Evolutionary conservation across 2,797 vertebrate genomes (phyloP).

Genomic region (Clarias fuscus): DNA sequence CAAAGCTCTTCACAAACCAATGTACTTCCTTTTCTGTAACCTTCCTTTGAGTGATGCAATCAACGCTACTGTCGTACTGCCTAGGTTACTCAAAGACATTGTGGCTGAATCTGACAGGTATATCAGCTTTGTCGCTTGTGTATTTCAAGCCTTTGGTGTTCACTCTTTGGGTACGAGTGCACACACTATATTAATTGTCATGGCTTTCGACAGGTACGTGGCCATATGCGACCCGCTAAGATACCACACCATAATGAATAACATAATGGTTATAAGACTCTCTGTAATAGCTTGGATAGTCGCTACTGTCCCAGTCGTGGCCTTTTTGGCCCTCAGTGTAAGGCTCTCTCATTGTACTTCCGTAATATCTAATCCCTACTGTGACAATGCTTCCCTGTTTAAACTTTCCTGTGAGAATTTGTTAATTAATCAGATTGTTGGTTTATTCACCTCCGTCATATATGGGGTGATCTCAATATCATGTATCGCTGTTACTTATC

Average conservation of each 20-base stretch:
- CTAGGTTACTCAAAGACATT: conserved; percentile 72
- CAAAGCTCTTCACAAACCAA: conserved; percentile 77
- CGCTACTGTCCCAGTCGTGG: conserved; percentile 62
- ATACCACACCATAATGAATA: conserved; percentile 71
- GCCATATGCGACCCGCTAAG: conserved; percentile 78
- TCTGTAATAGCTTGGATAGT: conserved; percentile 56
- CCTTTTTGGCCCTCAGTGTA: conserved; percentile 67
- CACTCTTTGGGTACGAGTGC: conserved; percentile 73
- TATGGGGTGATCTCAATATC: conserved; percentile 61
- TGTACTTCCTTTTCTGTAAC: conserved; percentile 80
- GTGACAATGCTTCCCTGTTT: conserved; percentile 81
- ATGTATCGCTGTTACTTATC: conserved; percentile 67
- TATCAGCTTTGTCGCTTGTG: conserved; percentile 72
- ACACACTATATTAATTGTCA: conserved; percentile 78
- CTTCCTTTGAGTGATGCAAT: conserved; percentile 73
- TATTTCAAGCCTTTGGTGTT: conserved; percentile 77
- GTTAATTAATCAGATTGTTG: conserved; percentile 72
- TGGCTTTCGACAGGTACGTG: conserved; percentile 81
- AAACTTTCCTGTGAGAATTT: conserved; percentile 77
- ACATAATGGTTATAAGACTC: conserved; percentile 64
- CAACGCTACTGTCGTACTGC: conserved; percentile 64
- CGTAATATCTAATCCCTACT: conserved; percentile 73
- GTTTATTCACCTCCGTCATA: conserved; percentile 67
- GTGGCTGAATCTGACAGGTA: conserved; percentile 64
- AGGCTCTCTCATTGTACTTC: conserved; percentile 72